Evolutionary conservation across 2,797 vertebrate species (phyloP), one percentile per base, ranked within the genome.

Genomic region (Craterocephalus amniculus): DNA sequence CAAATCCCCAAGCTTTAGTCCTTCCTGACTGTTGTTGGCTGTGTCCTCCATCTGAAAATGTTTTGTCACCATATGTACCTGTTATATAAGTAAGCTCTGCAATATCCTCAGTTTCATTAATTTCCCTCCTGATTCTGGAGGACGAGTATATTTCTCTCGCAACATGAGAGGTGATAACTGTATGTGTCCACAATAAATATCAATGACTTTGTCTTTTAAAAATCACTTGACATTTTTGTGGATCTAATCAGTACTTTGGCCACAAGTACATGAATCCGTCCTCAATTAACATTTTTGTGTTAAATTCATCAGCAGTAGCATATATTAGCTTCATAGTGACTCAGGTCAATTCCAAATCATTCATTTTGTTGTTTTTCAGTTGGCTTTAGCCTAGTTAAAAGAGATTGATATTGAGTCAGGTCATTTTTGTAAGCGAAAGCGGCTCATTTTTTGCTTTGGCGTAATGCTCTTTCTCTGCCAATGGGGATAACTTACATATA

Each of bases 51-150:
- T 80, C 77, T 82, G 40, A 84, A 77, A 49, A 76, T 72, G 49
- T 83, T 70, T 66, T 56, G 56, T 83, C 73, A 79, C 66, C 55
- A 70, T 89, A 84, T 85, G 71, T 29, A 36, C 61, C 65, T 83
- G 79, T 75, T 70, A 65, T 72, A 70, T 65, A 87, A 67, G 67
- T 34, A 71, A 80, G 78, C 63, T 70, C 61, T 77, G 45, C 74
- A 61, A 60, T 76, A 78, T 49, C 71, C 51, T 45, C 2, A 16
- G 27, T 52, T 89, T 89, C 27, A 54, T 85, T 84, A 1, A 87
- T 86, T 86, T 85, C 71, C 59, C 69, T 48, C 34, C 43, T 68
- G 67, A 72, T 67, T 70, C 55, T 43, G 27, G 14, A 45, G 58
- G 35, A 72, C 52, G 36, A 6, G 20, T 16, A 29, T 72, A 20